These are phyloP conservation scores for Noturus placidus DNA, from an alignment of 2,113 vertebrate genomes.

Conservation along the genomic window DNA sequence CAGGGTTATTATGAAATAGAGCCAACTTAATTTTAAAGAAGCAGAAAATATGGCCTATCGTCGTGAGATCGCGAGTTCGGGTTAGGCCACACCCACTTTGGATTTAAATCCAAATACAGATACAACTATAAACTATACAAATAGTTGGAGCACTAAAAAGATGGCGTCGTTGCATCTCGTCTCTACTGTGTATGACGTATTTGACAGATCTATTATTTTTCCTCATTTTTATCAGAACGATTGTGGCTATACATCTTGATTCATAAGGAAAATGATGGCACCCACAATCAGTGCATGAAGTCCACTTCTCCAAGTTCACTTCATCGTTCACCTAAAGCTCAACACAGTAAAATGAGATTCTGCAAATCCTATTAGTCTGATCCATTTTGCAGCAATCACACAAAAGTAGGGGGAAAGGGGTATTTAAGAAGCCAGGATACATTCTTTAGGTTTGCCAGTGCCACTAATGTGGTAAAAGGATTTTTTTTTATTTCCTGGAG, in stretches of 20 bases:
- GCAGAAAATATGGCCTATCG: neutral
- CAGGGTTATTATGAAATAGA: neutral
- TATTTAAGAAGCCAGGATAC: slow-evolving; percentile 55
- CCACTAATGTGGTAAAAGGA: slow-evolving; percentile 50
- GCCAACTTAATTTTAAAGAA: neutral
- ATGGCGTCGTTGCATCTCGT: neutral
- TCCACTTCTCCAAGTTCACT: slow-evolving; percentile 13
- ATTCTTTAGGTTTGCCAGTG: slow-evolving; percentile 38
- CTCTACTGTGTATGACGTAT: neutral
- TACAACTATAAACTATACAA: too few species aligned
- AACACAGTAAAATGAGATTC: slow-evolving; percentile 13
- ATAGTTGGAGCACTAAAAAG: neutral
- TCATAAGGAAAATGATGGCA: neutral
- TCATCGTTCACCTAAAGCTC: slow-evolving; percentile 24
- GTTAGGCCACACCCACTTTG: neutral
- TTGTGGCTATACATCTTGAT: neutral
- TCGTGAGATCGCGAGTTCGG: too few species aligned
- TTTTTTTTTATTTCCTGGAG: slow-evolving; percentile 20
- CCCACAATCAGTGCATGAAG: neutral
- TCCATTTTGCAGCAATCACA: slow-evolving; percentile 38
- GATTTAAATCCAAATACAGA: neutral
- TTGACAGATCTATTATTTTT: neutral
- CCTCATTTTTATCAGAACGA: neutral
- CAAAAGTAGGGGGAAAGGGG: slow-evolving; percentile 40
- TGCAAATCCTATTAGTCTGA: slow-evolving; percentile 46